Conservation (phyloP, 2,797 vertebrate species). For the Arremon brunneinucha region DNA sequence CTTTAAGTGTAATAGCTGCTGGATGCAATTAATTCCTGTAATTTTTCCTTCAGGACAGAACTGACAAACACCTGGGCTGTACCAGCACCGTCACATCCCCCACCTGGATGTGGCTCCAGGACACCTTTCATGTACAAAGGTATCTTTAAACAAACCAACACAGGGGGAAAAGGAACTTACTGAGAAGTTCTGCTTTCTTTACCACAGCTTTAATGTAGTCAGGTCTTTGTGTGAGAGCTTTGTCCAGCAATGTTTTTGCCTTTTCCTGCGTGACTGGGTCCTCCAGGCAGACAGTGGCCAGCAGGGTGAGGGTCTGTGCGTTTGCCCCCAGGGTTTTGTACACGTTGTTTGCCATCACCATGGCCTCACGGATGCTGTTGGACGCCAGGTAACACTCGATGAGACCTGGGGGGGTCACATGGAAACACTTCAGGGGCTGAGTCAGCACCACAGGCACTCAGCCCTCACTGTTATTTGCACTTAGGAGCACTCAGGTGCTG, state of each 20-base stretch:
- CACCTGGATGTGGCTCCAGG: accelerated
- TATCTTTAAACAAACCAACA: neutral
- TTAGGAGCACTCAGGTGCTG: neutral
- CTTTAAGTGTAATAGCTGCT: neutral
- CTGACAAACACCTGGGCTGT: neutral
- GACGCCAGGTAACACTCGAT: conserved; percentile 97
- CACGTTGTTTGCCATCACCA: conserved; percentile 98
- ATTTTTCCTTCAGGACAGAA: neutral
- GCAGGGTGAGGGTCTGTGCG: conserved; percentile 93
- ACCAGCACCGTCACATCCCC: neutral
- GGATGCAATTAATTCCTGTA: neutral
- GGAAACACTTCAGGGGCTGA: neutral
- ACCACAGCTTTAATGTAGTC: conserved; percentile 98
- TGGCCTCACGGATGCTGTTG: conserved; percentile 95
- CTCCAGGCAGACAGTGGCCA: conserved; percentile 95
- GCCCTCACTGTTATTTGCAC: neutral
- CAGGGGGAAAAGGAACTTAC: conserved; percentile 71
- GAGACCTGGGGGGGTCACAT: conserved; percentile 77
- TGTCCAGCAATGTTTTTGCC: conserved; percentile 93
- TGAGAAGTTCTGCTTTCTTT: conserved; percentile 96
- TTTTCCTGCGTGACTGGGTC: conserved; percentile 97
- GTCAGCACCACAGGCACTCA: neutral
- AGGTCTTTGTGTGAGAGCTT: conserved; percentile 93
- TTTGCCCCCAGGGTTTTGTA: conserved; percentile 97
- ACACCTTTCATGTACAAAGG: neutral